Evolutionary conservation across 1,140 invertebrate species (phyloP), one percentile per base, ranked within the genome.

Genomic region (Hestina assimilis): DNA sequence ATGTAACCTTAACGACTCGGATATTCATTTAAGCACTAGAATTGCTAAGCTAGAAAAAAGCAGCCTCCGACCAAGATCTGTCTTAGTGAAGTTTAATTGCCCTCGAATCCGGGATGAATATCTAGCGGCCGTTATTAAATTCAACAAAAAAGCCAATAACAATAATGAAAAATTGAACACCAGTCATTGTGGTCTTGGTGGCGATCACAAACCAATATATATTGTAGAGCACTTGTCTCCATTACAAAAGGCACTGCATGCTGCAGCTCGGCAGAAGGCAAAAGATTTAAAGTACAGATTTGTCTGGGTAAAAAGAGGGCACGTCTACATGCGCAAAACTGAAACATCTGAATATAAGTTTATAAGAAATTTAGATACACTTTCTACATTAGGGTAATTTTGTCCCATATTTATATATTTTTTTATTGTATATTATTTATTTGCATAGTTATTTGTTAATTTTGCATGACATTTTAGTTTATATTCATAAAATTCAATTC

Each of bases 191-290:
- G 56, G 56, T 12, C 3, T 51, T 7, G 33, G 29, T 4, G 54
- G 62, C 11, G 20, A 38, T 1, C 72, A 66, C 23, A 50, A 31
- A 14, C 58, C 69, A 12, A 59, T 72, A 1, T 75, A 51, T 52
- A 26, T 75, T 1, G 24, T 48, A 0, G 72, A 75, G 20, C 69
- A 75, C 26, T 29, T 75, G 3, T 63, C 69, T 7, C 58, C 69
- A 1, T 14, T 40, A 3, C 52, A 59, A 5, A 69, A 65, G 9
- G 9, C 14, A 4, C 24, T 72, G 0, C 73, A 73, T 21, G 59
- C 62, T 47, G 66, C 19, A 29, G 4, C 11, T 14, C 11, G 31
- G 2, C 11, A 4, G 4, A 33, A 33, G 8, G 31, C 31, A 15
- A 33, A 33, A 9, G 31, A 33, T 1, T 7, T 33, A 15, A 9